Evolutionary conservation across 64 coral and sea anemone species (phyloP), one percentile per base, ranked within the genome.

Genomic region (Actinia tenebrosa): DNA sequence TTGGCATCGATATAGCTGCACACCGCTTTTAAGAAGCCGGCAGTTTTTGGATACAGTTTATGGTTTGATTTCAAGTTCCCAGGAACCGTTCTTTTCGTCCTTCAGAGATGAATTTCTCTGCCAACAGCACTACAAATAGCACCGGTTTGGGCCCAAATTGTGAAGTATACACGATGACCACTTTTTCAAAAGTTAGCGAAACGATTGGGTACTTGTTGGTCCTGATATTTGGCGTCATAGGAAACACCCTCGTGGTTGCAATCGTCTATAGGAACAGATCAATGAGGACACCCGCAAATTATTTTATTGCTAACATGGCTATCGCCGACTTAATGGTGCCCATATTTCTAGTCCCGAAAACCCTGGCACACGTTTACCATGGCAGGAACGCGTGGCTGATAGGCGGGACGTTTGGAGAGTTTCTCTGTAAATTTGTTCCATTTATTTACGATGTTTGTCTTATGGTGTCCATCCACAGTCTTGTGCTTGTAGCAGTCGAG

Each of bases 301-400:
- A 56, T 64, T 91, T 91, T 50, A 91, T 95, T 46, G 71, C 80
- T 10, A 95, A 95, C 60, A 95, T 95, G 93, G 93, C 89, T 20
- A 78, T 87, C 16, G 89, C 93, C 15, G 93, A 95, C 37, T 61
- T 95, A n/a, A 50, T 95, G 26, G 77, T 95, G 45, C 89, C 93
- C 15, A 78, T 95, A 43, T 78, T 95, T 16, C 55, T 88, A 0
- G 83, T 89, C 16, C 93, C 89, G 13, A 80, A 60, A 27, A 59
- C 55, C 42, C 87, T 84, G 4, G 82, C 63, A 13, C 86, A 91
- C 18, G 56, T 85, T 17, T 86, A 89, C n/a, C 72, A 71, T 10
- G 89, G 89, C 0, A 50, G 71, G 4, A 55, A 59, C 11, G 61
- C 53, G 44, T 95, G 93, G 93, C 45, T 91, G 16, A 82, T 95